phyloP scores from a whole-genome alignment of 2,888 invertebrate species.

The Venustoraphidia nigricollis region DNA sequence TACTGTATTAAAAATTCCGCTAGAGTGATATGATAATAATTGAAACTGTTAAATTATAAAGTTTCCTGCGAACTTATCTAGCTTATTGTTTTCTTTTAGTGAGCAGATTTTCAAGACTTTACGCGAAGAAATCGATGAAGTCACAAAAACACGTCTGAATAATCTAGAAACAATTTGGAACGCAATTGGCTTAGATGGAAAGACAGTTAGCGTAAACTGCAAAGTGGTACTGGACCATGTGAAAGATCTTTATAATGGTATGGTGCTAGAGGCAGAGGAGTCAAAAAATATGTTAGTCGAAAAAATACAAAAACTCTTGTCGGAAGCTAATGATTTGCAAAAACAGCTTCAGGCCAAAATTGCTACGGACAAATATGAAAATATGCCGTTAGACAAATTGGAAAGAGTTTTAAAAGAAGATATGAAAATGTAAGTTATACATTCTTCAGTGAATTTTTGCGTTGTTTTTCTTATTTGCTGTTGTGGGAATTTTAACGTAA shows the following conservation, averaged over 20 bases:
- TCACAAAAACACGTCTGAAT: too few species aligned
- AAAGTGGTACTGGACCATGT: background rate
- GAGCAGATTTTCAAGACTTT: too few species aligned
- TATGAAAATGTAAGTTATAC: background rate
- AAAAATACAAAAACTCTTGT: background rate
- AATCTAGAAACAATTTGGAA: too few species aligned
- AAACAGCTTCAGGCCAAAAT: background rate
- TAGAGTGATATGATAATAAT: too few species aligned
- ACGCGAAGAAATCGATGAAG: too few species aligned
- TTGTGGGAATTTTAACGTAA: background rate
- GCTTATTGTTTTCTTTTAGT: too few species aligned
- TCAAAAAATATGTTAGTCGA: background rate
- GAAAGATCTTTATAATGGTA: background rate
- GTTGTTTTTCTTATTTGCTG: constrained; percentile 1
- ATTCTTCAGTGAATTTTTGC: background rate
- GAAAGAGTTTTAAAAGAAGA: background rate
- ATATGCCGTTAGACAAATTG: background rate
- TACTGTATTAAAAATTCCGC: too few species aligned
- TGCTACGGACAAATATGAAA: background rate
- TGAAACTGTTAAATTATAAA: too few species aligned
- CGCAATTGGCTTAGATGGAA: too few species aligned
- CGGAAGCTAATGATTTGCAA: background rate
- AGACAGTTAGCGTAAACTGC: too few species aligned
- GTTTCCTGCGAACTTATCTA: too few species aligned
- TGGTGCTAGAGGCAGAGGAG: background rate